Base-by-base conservation (phyloP, 2,113 vertebrate species). In the Illadopsis cleaveri region DNA sequence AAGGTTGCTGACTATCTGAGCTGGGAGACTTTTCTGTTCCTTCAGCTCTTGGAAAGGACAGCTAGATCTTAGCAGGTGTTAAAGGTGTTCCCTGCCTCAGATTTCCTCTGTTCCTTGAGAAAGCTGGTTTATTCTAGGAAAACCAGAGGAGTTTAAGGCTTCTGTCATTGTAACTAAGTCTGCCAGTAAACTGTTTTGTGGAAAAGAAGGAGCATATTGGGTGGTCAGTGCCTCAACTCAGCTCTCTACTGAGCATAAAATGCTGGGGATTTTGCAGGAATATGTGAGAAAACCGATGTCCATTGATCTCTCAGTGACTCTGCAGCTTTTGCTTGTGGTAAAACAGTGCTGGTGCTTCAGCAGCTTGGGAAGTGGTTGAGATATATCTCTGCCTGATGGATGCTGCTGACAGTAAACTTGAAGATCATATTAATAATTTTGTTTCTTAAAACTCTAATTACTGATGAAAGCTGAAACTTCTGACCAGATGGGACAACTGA, bases 161-260 rank as follows among this genome's bases (percentile, higher is more conserved):
- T 56, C 45, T 66, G 30, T 15, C 35, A 5, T 21, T 27, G 44
- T 38, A 37, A 20, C 9, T 73, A 35, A 31, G 4, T 62, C 86
- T 45, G 24, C 35, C 44, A 68, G 30, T 53, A 13, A 50, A 40
- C 28, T 48, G 10, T 66, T 40, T 4, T 22, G 2, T 71, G n/a
- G 30, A 68, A 62, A 78, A 35, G 25, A 37, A 25, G 20, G 47
- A 61, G 23, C 7, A 0, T 66, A 0, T 35, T 37, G 56, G 12
- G 30, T 75, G 44, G 9, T 72, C 80, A 80, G 40, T 3, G 3
- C 40, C 42, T 72, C 17, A 58, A n/a, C 50, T 64, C 56, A 0
- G 1, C 62, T 51, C 3, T 75, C 30, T 25, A 0, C 14, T 51
- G 57, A 30, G 7, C 0, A 0, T 61, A 37, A 72, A 58, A 16